phyloP scores from a whole-genome alignment of 2,888 invertebrate genomes.

The Crocallis elinguaria region DNA sequence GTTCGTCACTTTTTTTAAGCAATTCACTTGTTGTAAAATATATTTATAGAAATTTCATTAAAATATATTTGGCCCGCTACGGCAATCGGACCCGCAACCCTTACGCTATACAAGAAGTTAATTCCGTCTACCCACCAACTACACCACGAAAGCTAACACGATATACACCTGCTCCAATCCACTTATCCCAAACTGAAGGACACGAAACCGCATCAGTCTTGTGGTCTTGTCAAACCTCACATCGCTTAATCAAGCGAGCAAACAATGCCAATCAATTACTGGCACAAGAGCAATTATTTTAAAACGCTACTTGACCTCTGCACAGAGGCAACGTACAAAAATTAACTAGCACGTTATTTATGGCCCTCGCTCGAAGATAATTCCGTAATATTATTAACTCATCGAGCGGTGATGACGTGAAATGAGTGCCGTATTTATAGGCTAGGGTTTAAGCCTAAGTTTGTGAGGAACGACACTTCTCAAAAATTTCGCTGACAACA shows the following conservation, averaged over 20 bases:
- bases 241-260: conserved; percentile 33
- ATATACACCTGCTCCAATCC: not conserved
- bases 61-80: no score
- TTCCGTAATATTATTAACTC: conserved; percentile 71
- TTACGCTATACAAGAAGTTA: no score
- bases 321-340: conserved; percentile 62
- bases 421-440: conserved; percentile 48
- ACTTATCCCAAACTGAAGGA: not conserved
- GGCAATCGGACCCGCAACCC: no score
- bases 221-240: conserved; percentile 44
- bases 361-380: conserved; percentile 62
- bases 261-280: conserved; percentile 68
- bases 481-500: no score
- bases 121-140: no score
- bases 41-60: no score
- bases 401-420: conserved; percentile 55
- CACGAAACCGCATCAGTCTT: conserved; percentile 31
- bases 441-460: not conserved
- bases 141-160: no score
- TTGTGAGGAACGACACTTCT: no score
- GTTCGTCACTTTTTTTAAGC: no score
- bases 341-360: conserved; percentile 70
- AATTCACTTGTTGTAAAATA: no score
- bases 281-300: conserved; percentile 64
- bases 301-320: conserved; percentile 67